Conservation (phyloP, 1,140 invertebrate genomes). For the Drosophila rufa region DNA sequence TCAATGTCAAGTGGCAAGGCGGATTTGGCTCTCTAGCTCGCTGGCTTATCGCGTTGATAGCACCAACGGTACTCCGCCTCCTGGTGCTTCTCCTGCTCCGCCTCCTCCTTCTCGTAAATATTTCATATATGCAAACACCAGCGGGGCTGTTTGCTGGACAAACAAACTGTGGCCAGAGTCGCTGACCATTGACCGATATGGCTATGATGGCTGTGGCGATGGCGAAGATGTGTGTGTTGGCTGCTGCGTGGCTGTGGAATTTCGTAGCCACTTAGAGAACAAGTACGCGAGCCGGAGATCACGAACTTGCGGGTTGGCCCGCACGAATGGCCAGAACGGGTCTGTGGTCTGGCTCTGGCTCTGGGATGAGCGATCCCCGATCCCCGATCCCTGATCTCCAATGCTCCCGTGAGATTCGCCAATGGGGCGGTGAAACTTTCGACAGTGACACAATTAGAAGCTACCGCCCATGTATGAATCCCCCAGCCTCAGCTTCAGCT, state of each 20-base stretch:
- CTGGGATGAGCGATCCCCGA: constrained; percentile 8
- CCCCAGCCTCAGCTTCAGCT: background rate
- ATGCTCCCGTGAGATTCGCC: constrained; percentile 52
- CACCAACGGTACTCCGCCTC: constrained; percentile 53
- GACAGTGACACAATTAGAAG: constrained; percentile 71
- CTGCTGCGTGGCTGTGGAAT: constrained; percentile 75
- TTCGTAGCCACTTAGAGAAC: constrained; percentile 74
- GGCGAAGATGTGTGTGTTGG: constrained; percentile 38
- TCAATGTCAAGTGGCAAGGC: constrained; percentile 73
- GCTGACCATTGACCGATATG: constrained; percentile 79
- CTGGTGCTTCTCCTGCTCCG: background rate
- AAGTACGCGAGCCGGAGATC: constrained; percentile 74
- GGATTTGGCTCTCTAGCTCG: constrained; percentile 42
- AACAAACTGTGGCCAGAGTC: constrained; percentile 67
- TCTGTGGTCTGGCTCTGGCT: constrained; percentile 20
- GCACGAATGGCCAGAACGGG: constrained; percentile 53
- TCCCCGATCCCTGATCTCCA: constrained; percentile 8
- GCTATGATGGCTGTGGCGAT: constrained; percentile 35
- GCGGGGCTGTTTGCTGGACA: constrained; percentile 58
- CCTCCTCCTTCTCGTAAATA: constrained; percentile 56
- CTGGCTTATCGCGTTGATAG: constrained; percentile 65
- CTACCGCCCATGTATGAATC: constrained; percentile 12
- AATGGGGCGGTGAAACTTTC: constrained; percentile 61
- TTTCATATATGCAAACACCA: constrained; percentile 76
- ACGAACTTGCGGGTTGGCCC: constrained; percentile 76